A percentile compares a stretch with the other conserved stretches of the same genome.
Conservation (phyloP, 2,888 invertebrate genomes). For the Cerastoderma edule region DNA sequence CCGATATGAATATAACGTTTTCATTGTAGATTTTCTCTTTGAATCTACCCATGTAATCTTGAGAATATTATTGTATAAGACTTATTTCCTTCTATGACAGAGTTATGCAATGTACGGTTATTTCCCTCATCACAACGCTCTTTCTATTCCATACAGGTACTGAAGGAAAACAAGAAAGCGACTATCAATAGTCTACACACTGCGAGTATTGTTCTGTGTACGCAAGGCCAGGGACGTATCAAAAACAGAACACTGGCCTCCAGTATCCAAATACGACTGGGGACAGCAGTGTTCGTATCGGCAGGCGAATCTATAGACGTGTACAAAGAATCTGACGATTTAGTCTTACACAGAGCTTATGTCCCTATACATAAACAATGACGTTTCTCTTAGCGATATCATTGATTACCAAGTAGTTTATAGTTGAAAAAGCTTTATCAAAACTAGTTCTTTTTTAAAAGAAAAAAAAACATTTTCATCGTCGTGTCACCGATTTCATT, state of each 20-base stretch:
- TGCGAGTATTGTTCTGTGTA: slow-evolving; percentile 7
- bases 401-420: no score
- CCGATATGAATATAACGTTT: neutral
- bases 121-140: no score
- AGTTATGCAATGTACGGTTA: neutral
- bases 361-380: no score
- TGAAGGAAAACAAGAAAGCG: neutral
- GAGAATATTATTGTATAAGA: neutral
- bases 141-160: neutral
- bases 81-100: neutral
- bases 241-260: neutral
- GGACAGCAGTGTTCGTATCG: slow-evolving; percentile 5
- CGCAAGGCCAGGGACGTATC: neutral
- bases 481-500: no score
- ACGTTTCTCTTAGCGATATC: no score
- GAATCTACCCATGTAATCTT: neutral
- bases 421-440: no score
- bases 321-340: neutral
- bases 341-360: slow-evolving; percentile 6
- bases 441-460: no score
- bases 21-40: neutral
- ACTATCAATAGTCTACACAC: neutral
- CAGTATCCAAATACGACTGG: neutral
- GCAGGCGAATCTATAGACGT: slow-evolving; percentile 1
- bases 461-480: no score